Evolutionary conservation across 2,113 vertebrate genomes (phyloP).

Genomic region (Panthera tigris): DNA sequence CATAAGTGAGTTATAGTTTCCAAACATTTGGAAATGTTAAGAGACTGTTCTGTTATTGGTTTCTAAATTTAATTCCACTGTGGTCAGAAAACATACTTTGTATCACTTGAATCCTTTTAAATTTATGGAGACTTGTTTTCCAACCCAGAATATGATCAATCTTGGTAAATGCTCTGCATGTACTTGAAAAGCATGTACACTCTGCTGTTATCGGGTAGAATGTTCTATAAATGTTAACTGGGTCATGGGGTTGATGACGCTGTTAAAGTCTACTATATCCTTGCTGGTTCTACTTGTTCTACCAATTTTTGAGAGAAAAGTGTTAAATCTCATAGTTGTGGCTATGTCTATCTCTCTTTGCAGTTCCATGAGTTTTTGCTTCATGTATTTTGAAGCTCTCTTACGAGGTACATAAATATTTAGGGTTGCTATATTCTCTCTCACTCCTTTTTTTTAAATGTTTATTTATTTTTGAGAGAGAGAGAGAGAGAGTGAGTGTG

Average conservation of each 20-base stretch:
- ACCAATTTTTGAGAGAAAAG: not conserved
- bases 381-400: not conserved
- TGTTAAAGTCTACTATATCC: not conserved
- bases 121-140: not conserved
- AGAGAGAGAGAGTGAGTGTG: no score
- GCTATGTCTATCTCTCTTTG: not conserved
- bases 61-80: conserved; percentile 15
- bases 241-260: not conserved
- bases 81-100: not conserved
- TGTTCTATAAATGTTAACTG: not conserved
- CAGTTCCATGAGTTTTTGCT: not conserved
- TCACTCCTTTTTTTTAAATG: no score
- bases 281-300: not conserved
- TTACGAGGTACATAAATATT: not conserved
- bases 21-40: conserved; percentile 23
- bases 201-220: not conserved
- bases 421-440: not conserved
- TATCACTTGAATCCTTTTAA: not conserved
- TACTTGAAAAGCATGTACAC: not conserved
- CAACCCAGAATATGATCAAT: not conserved
- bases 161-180: not conserved
- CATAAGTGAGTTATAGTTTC: not conserved
- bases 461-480: no score
- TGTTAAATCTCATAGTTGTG: not conserved
- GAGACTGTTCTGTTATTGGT: not conserved